A percentile compares a stretch with the other conserved stretches of the same genome.
Conservation (phyloP, 2,113 vertebrate species). For the Microcebus tavaratra region DNA sequence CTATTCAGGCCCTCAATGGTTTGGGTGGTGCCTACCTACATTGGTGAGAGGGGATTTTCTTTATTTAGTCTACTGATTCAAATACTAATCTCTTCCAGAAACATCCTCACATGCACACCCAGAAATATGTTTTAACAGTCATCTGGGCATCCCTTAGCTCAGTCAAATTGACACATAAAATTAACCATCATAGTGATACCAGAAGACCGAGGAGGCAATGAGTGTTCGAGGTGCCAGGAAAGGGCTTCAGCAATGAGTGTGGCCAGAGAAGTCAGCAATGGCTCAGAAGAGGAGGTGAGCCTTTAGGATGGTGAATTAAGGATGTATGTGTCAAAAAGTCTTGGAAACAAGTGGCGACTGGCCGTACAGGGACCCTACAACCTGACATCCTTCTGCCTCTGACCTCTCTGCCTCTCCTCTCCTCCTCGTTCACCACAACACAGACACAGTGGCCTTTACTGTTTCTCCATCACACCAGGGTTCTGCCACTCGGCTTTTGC, state of each 20-base stretch:
- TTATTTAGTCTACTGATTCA: not conserved
- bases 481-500: not conserved
- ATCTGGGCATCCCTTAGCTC: not conserved
- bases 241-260: not conserved
- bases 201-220: not conserved
- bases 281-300: not conserved
- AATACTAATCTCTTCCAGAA: slow-evolving; percentile 6
- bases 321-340: not conserved
- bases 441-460: not conserved
- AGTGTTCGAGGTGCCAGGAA: not conserved
- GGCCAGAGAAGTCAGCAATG: not conserved
- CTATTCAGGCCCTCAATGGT: not conserved
- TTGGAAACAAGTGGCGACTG: not conserved
- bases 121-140: not conserved
- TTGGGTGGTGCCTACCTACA: not conserved
- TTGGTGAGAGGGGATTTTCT: not conserved
- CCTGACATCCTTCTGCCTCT: not conserved
- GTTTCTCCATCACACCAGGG: not conserved
- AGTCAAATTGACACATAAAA: not conserved
- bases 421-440: not conserved
- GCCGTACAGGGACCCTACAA: fast-evolving
- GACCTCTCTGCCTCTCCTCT: not conserved
- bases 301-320: not conserved
- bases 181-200: not conserved
- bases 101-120: not conserved